Evolutionary conservation across 2,113 vertebrate genomes (phyloP).

Genomic region (Burhinus oedicnemus): DNA sequence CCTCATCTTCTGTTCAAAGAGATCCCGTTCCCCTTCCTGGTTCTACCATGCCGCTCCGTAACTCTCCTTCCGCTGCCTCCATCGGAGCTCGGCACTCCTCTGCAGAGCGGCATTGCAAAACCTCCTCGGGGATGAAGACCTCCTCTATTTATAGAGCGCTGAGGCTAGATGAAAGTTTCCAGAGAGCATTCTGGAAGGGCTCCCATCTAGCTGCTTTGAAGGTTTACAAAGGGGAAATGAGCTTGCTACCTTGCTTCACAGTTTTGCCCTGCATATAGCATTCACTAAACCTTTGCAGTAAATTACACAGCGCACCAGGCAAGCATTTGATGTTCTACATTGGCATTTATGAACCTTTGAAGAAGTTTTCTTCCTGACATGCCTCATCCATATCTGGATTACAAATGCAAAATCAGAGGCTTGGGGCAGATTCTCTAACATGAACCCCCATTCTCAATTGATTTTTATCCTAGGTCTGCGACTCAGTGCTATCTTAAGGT

Average conservation of each 20-base stretch:
- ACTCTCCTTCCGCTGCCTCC: background rate
- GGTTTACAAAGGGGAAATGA: background rate
- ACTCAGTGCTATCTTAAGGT: background rate
- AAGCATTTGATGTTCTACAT: background rate
- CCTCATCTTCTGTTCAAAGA: background rate
- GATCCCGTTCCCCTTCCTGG: background rate
- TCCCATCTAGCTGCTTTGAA: background rate
- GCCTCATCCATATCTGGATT: background rate
- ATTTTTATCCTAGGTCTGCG: background rate
- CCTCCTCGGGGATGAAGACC: constrained; percentile 37
- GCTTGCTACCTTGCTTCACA: background rate
- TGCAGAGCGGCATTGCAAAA: background rate
- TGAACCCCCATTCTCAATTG: background rate
- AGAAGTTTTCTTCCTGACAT: background rate
- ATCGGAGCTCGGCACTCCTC: background rate
- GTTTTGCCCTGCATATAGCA: background rate
- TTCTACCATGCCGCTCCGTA: background rate
- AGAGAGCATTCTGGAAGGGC: constrained; percentile 43
- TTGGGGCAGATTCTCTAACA: background rate
- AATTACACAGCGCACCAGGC: background rate
- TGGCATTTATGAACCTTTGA: background rate
- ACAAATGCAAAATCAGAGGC: background rate
- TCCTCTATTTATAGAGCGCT: constrained; percentile 54
- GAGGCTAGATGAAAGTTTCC: constrained; percentile 24
- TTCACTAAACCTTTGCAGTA: background rate